Conservation (phyloP, 2,888 invertebrate species). For the Tenthredo notha region DNA sequence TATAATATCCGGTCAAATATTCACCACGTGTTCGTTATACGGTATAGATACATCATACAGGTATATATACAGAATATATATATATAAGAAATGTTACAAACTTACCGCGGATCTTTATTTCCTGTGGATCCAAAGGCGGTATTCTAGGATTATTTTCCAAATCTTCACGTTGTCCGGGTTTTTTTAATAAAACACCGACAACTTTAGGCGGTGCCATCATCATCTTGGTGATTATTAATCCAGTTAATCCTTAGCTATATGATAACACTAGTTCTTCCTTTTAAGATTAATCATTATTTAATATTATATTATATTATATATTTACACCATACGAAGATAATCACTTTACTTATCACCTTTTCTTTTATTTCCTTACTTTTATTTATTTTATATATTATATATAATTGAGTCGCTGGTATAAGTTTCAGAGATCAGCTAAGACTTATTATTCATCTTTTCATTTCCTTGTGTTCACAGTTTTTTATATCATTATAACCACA, state of each 20-base stretch:
- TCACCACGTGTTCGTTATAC: constrained; percentile 31
- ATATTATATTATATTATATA: not conserved
- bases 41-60: not conserved
- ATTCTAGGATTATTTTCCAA: constrained; percentile 67
- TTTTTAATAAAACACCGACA: constrained; percentile 75
- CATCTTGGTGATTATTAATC: constrained; percentile 62
- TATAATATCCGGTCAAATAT: constrained; percentile 42
- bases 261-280: not conserved
- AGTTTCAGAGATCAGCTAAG: not conserved
- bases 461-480: not conserved
- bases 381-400: not conserved
- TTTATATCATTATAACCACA: not conserved
- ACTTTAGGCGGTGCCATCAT: constrained; percentile 76
- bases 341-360: not conserved
- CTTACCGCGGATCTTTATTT: constrained; percentile 74
- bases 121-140: constrained; percentile 73
- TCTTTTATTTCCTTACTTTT: no score
- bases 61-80: not conserved
- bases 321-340: not conserved
- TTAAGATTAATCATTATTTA: not conserved
- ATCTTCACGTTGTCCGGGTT: constrained; percentile 69
- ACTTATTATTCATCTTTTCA: not conserved
- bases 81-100: not conserved
- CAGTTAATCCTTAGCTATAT: constrained; percentile 44
- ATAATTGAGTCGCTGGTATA: no score